Base-by-base conservation (phyloP, 2,888 invertebrate genomes). In the Stenchaetothrips biformis region DNA sequence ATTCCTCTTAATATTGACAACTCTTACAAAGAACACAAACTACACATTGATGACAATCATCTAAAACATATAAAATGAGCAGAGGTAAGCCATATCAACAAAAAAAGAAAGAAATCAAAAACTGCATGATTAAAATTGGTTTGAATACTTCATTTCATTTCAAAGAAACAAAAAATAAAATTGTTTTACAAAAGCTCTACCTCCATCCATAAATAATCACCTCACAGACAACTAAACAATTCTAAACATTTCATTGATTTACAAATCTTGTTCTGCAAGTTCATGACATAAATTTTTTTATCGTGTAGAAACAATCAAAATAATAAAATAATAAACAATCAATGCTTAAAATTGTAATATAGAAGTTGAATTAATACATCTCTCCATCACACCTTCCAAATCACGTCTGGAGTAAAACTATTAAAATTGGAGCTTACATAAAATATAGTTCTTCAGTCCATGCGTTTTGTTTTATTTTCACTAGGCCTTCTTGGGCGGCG, bases 381-480 rank as follows among this genome's bases (percentile, higher is more conserved):
- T n/a, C 67, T 74, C 67, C 67, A 74, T 25, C 25, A 74, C 21
- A 74, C 67, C n/a, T 11, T 21, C 67, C 18, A n/a, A 67, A n/a
- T 21, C 67, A n/a, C 67, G 21, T 74, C 67, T 25, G 18, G 59
- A 59, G 67, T 74, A 74, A 21, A 74, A 74, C 67, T 74, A 74
- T 74, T 4, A 74, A 74, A 25, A 74, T 74, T 74, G 67, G 25
- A 25, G 67, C 67, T 74, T 74, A 74, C 21, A 74, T 74, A 74
- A 74, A 74, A 74, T 74, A 74, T n/a, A 67, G 67, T 74, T 21
- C 67, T 74, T 74, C 67, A 74, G 67, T 74, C 67, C 67, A 74
- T 25, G 25, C 37, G 37, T 37, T 37, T 37, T 37, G 37, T 37
- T 37, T 25, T 25, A 74, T 74, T 74, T 21, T 74, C 25, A 74